phyloP scores from a whole-genome alignment of 2,888 invertebrate genomes.

The Euzetes globulus region DNA sequence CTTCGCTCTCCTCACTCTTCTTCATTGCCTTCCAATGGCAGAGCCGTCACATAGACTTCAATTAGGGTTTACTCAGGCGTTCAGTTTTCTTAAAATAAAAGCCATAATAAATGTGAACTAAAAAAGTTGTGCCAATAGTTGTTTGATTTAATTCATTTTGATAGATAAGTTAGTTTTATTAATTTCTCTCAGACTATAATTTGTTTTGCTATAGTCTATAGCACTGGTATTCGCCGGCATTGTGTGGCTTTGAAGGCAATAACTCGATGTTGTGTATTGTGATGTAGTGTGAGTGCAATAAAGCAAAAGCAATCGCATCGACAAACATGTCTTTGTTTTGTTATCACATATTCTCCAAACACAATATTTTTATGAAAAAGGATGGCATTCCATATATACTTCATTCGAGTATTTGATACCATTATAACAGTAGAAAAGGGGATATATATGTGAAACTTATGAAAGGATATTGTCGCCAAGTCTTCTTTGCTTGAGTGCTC shows the following conservation, averaged over 20 bases:
- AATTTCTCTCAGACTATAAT: conserved; percentile 15
- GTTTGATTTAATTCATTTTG: conserved; percentile 15
- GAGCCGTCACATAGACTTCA: conserved; percentile 10
- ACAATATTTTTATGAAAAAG: conserved; percentile 19
- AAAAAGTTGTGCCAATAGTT: neutral
- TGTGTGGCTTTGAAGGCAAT: neutral
- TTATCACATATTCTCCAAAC: conserved; percentile 18
- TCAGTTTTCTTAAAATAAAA: conserved; percentile 5
- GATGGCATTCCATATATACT: neutral
- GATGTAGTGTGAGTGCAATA: conserved; percentile 23
- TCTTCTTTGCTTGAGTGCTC: conserved; percentile 27
- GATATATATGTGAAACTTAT: conserved; percentile 9
- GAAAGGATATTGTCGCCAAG: conserved; percentile 28
- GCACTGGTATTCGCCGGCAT: neutral
- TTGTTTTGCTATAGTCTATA: neutral
- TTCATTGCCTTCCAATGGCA: neutral
- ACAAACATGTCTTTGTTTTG: conserved; percentile 27
- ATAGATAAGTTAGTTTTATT: conserved; percentile 24
- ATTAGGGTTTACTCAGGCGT: conserved; percentile 19
- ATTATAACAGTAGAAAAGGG: conserved; percentile 10
- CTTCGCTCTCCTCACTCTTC: neutral
- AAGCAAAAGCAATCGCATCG: conserved; percentile 3
- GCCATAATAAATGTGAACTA: neutral
- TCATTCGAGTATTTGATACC: neutral
- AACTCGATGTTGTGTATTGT: neutral